phyloP scores from a whole-genome alignment of 1,140 invertebrate species.

The Pogonomyrmex barbatus region DNA sequence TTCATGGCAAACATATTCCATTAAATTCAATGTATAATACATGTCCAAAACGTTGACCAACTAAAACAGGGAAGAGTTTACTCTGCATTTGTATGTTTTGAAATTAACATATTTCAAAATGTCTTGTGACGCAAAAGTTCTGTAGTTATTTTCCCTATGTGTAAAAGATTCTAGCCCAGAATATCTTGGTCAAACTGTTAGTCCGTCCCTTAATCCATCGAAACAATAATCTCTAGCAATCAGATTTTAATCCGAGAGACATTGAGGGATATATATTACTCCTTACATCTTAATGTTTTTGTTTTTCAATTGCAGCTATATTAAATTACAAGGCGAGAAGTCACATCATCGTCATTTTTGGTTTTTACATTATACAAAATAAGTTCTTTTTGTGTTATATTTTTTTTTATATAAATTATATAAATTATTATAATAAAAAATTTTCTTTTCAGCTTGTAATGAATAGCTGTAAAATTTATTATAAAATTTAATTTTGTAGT shows the following conservation, averaged over 20 bases:
- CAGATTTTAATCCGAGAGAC: constrained; percentile 56
- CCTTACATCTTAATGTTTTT: neutral
- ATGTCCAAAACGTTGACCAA: constrained; percentile 50
- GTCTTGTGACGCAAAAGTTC: neutral
- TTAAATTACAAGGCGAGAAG: neutral
- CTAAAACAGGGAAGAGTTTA: neutral
- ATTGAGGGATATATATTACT: constrained; percentile 32
- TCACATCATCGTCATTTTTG: neutral
- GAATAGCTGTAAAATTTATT: neutral
- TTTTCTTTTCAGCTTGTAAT: neutral
- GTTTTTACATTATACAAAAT: neutral
- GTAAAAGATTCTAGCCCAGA: constrained; percentile 62
- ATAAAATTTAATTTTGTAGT: neutral
- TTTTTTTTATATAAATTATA: no score
- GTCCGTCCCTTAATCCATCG: constrained; percentile 68
- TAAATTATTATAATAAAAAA: neutral
- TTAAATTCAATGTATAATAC: constrained; percentile 6
- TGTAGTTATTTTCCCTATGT: constrained; percentile 1
- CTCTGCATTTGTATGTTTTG: neutral
- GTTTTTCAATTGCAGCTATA: neutral
- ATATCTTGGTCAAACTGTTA: constrained; percentile 64
- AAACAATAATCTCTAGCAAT: constrained; percentile 34
- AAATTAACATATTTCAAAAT: neutral
- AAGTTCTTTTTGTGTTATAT: neutral
- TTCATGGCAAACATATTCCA: constrained; percentile 2